Conservation (phyloP, 2,113 vertebrate species). For the Ciconia maguari region DNA sequence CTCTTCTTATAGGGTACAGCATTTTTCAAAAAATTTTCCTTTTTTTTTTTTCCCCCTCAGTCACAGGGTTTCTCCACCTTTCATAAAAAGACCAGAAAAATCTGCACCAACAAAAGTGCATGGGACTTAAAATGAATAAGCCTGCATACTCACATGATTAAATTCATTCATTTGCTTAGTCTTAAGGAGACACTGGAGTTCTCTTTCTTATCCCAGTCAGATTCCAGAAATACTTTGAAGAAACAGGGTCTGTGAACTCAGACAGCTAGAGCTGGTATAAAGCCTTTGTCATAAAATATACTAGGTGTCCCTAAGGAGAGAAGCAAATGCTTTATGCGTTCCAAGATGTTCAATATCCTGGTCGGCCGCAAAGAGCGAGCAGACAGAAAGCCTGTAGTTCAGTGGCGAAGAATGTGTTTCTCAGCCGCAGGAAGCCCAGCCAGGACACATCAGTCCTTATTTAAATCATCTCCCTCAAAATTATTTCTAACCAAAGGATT, state of each 20-base stretch:
- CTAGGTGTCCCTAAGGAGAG: not conserved
- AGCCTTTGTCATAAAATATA: not conserved
- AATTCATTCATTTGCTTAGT: not conserved
- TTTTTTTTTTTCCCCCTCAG: too few species aligned
- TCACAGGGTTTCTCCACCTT: not conserved
- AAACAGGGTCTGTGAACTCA: not conserved
- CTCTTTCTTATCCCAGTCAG: not conserved
- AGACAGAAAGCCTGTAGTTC: not conserved
- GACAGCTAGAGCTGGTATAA: not conserved
- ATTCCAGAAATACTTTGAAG: conserved; percentile 12
- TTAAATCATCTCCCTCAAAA: conserved; percentile 3
- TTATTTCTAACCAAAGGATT: not conserved
- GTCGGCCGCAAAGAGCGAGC: not conserved
- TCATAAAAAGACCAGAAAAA: not conserved
- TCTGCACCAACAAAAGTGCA: not conserved
- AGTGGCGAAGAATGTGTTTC: not conserved
- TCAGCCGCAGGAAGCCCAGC: not conserved
- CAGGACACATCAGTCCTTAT: conserved; percentile 16
- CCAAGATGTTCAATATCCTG: not conserved
- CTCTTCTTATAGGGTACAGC: not conserved
- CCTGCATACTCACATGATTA: too few species aligned
- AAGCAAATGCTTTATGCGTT: not conserved
- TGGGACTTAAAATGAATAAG: not conserved
- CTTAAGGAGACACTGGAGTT: not conserved
- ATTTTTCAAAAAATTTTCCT: not conserved